Conservation (phyloP, 2,113 vertebrate genomes). For the Lepidothrix coronata region DNA sequence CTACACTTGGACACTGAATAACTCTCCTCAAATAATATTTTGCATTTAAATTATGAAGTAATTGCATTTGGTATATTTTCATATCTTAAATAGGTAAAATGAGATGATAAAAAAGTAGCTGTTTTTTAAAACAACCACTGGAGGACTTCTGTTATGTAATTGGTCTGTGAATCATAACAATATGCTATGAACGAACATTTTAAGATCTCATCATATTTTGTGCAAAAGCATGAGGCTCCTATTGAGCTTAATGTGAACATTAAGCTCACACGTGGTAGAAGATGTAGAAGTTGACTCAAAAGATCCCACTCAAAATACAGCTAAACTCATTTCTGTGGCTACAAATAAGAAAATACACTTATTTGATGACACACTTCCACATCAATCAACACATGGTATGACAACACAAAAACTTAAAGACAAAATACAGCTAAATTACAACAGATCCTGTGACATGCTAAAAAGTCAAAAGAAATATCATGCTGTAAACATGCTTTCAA, state of each 20-base stretch:
- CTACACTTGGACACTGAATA: not conserved
- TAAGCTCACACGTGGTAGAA: not conserved
- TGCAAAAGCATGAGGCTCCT: not conserved
- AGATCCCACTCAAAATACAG: not conserved
- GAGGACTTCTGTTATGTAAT: not conserved
- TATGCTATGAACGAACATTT: not conserved
- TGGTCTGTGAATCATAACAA: not conserved
- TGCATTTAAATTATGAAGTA: not conserved
- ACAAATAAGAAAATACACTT: constrained; percentile 29
- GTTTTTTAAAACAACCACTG: not conserved
- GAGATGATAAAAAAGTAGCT: not conserved
- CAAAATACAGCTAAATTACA: constrained; percentile 13
- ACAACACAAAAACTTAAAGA: constrained; percentile 32
- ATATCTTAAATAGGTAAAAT: not conserved
- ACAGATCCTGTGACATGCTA: not conserved
- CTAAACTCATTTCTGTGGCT: not conserved
- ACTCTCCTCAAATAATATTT: not conserved
- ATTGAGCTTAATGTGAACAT: not conserved
- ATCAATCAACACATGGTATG: not conserved
- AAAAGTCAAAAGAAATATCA: constrained; percentile 15
- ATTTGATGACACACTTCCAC: constrained; percentile 19
- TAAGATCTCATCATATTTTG: not conserved
- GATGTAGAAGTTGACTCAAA: not conserved
- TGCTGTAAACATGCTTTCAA: constrained; percentile 24
- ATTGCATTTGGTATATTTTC: not conserved